Evolutionary conservation across 2,888 invertebrate genomes (phyloP).

Genomic region (Drosophila neutralis): DNA sequence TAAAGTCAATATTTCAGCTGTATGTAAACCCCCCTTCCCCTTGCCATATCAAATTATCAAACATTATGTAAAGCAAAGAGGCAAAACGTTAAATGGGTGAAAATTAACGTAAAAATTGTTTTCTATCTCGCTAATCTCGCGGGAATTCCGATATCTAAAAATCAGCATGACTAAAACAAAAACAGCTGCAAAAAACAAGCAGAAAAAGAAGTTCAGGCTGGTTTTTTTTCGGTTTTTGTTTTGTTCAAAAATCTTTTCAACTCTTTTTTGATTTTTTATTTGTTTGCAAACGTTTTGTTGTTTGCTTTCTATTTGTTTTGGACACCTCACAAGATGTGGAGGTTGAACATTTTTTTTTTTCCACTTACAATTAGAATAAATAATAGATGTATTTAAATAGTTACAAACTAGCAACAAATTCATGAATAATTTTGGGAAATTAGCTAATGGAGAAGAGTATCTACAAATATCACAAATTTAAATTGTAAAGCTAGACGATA

Average conservation of each 20-base stretch:
- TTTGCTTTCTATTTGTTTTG: slow-evolving; percentile 67
- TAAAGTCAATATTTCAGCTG: slow-evolving; percentile 51
- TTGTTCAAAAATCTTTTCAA: slow-evolving; percentile 52
- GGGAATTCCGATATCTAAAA: slow-evolving; percentile 73
- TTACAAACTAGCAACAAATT: slow-evolving; percentile 57
- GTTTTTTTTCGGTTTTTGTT: slow-evolving; percentile 43
- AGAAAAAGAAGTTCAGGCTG: slow-evolving; percentile 24
- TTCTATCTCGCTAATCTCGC: slow-evolving; percentile 39
- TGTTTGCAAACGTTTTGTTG: slow-evolving; percentile 34
- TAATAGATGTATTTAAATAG: slow-evolving; percentile 66
- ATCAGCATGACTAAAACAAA: slow-evolving; percentile 74
- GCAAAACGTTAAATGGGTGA: slow-evolving; percentile 47
- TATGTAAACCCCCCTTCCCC: slow-evolving; percentile 52
- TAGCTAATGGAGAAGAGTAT: slow-evolving; percentile 56
- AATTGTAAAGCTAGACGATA: slow-evolving; percentile 60
- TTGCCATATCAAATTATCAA: not conserved
- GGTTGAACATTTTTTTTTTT: slow-evolving; percentile 12
- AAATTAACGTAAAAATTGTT: slow-evolving; percentile 64
- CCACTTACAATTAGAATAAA: slow-evolving; percentile 72
- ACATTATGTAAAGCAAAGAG: slow-evolving; percentile 37
- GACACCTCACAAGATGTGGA: slow-evolving; percentile 9
- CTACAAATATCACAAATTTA: slow-evolving; percentile 68
- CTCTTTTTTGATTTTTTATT: slow-evolving; percentile 41
- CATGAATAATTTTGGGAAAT: slow-evolving; percentile 52
- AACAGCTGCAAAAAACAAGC: slow-evolving; percentile 16